These are phyloP conservation scores for Solea solea DNA, from an alignment of 2,113 vertebrate species.

Conservation along the genomic window DNA sequence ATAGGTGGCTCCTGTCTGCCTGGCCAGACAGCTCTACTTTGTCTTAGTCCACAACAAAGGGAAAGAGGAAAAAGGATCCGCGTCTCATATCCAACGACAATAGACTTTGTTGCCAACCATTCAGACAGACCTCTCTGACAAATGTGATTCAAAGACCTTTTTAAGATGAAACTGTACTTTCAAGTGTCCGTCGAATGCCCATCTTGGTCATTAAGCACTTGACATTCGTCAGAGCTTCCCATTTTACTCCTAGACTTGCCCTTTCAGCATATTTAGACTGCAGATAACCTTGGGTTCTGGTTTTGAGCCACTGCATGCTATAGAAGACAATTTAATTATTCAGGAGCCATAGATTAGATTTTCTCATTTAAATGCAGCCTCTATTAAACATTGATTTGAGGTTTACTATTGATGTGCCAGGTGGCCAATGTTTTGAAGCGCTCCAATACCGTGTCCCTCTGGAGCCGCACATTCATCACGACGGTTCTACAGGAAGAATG, in stretches of 20 bases:
- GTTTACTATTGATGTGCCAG: conserved; percentile 57
- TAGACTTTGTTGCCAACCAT: conserved; percentile 34
- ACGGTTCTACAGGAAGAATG: conserved; percentile 12
- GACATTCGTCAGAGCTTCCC: conserved; percentile 22
- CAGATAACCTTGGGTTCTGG: conserved; percentile 51
- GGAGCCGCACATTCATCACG: conserved; percentile 33
- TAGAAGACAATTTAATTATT: conserved; percentile 61
- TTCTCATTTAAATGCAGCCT: conserved; percentile 64
- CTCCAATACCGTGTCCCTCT: conserved; percentile 33
- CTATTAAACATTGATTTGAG: conserved; percentile 61
- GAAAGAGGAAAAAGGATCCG: conserved; percentile 49
- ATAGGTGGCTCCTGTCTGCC: conserved; percentile 70
- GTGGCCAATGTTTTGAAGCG: conserved; percentile 43
- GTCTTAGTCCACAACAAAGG: conserved; percentile 74
- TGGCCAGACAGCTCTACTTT: conserved; percentile 55
- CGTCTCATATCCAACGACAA: conserved; percentile 46
- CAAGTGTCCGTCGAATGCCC: conserved; percentile 34
- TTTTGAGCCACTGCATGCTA: conserved; percentile 28
- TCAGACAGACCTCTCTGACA: conserved; percentile 57
- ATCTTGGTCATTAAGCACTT: conserved; percentile 40
- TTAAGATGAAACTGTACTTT: conserved; percentile 57
- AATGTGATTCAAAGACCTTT: conserved; percentile 49
- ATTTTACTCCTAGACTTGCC: conserved; percentile 14
- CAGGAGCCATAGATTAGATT: conserved; percentile 54
- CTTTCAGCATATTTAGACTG: conserved; percentile 41